Conservation (phyloP, 2,888 invertebrate genomes). For the Trimorus sp. region DNA sequence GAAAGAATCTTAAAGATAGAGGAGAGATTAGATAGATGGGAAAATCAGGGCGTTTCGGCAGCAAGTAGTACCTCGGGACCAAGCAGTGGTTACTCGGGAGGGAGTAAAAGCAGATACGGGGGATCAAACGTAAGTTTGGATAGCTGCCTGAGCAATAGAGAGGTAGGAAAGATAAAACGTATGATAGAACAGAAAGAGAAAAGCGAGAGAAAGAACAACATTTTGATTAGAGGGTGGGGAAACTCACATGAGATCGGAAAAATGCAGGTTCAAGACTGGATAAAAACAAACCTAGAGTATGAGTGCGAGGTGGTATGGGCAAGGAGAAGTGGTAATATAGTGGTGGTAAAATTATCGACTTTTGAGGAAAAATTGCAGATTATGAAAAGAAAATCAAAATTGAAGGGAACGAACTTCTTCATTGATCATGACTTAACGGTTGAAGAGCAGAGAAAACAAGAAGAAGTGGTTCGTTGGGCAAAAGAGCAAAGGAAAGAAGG, state of each 20-base stretch:
- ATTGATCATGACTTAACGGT: conserved; percentile 36
- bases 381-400: conserved; percentile 27
- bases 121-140: background rate
- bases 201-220: conserved; percentile 29
- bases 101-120: background rate
- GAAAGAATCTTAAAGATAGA: too few relatives aligned
- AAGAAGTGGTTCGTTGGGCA: conserved; percentile 23
- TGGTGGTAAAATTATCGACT: conserved; percentile 27
- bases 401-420: conserved; percentile 30
- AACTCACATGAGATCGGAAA: background rate
- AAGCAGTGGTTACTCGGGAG: background rate
- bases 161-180: background rate
- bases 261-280: conserved; percentile 24
- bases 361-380: conserved; percentile 31
- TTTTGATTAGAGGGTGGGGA: conserved; percentile 12
- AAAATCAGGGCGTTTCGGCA: too few relatives aligned
- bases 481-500: conserved; percentile 20
- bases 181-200: conserved; percentile 15
- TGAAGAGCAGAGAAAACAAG: conserved; percentile 40
- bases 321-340: conserved; percentile 10
- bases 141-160: background rate
- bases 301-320: conserved; percentile 16
- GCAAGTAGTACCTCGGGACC: too few relatives aligned
- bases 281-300: conserved; percentile 24
- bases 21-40: too few relatives aligned